Conservation (phyloP, 2,797 vertebrate genomes). For the Pyrocephalus nanus region DNA sequence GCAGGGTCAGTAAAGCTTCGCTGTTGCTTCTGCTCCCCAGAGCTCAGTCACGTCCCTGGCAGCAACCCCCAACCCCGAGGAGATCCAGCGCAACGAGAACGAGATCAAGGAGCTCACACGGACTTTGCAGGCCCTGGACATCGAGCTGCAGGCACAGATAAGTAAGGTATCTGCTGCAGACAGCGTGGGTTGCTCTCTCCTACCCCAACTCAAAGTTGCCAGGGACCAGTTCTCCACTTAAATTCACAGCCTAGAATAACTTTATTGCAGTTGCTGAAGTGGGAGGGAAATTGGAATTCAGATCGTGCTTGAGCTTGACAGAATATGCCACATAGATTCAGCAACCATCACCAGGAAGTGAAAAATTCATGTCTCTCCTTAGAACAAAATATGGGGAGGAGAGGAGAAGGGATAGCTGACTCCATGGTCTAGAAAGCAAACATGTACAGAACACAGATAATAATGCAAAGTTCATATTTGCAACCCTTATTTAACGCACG, state of each 20-base stretch:
- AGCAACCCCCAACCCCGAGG: slow-evolving; percentile 74
- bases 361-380: not conserved
- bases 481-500: not conserved
- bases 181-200: not conserved
- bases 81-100: slow-evolving; percentile 80
- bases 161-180: slow-evolving; percentile 81
- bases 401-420: not conserved
- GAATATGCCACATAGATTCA: not conserved
- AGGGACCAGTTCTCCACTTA: not conserved
- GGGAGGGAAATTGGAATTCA: not conserved
- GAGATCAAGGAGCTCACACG: slow-evolving; percentile 87
- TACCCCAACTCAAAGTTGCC: not conserved
- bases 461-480: not conserved
- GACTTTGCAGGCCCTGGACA: slow-evolving; percentile 91
- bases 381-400: not conserved
- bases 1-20: not conserved
- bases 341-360: not conserved
- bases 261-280: not conserved
- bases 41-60: slow-evolving; percentile 74
- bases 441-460: not conserved
- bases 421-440: not conserved
- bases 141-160: slow-evolving; percentile 90
- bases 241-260: not conserved
- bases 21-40: slow-evolving; percentile 68
- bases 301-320: not conserved